Percentiles rank a stretch among this genome's conserved stretches.
Conservation (phyloP, 2,113 vertebrate genomes). For the Choloepus hoffmanni region DNA sequence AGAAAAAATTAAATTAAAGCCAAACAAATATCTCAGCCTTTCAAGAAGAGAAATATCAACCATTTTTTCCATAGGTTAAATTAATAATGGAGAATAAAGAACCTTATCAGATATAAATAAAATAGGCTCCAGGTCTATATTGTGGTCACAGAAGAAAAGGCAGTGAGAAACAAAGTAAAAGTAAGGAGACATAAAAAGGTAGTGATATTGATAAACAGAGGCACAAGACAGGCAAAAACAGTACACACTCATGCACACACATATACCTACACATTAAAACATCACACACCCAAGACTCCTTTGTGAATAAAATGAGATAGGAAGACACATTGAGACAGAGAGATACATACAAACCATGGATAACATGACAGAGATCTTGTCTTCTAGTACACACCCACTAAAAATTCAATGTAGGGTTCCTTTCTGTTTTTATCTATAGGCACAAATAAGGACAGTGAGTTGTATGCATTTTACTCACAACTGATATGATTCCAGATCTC, state of each 20-base stretch:
- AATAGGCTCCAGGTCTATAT: neutral
- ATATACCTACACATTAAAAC: neutral
- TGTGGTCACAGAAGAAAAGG: neutral
- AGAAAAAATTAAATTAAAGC: constrained; percentile 13
- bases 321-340: neutral
- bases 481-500: neutral
- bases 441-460: neutral
- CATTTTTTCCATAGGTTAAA: neutral
- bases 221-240: neutral
- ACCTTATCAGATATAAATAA: neutral
- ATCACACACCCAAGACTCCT: neutral
- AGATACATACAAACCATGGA: neutral
- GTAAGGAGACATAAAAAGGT: neutral
- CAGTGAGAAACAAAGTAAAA: neutral
- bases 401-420: neutral
- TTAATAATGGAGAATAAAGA: neutral
- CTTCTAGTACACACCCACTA: neutral
- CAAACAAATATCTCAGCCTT: neutral
- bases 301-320: neutral
- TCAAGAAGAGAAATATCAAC: constrained; percentile 7
- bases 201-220: neutral
- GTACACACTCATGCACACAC: neutral
- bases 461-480: constrained; percentile 17
- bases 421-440: neutral
- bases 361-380: neutral